Conservation (phyloP, 2,113 vertebrate species). For the Okapia johnstoni region DNA sequence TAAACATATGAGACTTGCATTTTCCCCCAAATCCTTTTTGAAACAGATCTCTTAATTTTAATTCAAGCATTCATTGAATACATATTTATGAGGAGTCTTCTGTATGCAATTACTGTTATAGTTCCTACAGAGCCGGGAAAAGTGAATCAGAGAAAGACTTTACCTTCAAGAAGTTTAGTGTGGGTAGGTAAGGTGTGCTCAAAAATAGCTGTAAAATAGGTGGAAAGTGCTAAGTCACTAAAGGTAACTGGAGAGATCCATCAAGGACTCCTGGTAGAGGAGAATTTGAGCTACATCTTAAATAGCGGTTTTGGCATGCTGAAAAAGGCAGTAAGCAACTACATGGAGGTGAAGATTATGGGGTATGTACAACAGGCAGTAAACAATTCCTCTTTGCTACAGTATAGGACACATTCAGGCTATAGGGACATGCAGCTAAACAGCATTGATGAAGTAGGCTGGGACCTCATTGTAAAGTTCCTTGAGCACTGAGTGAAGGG, state of each 20-base stretch:
- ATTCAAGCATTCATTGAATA: conserved; percentile 13
- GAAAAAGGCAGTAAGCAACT: background rate
- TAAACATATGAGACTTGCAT: background rate
- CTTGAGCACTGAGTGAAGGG: background rate
- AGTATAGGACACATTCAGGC: background rate
- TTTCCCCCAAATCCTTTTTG: background rate
- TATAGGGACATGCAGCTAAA: background rate
- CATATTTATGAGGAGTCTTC: background rate
- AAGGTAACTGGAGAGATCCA: background rate
- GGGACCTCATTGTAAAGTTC: background rate
- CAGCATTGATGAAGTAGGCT: background rate
- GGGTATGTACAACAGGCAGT: background rate
- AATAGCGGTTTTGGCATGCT: background rate
- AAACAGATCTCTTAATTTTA: background rate
- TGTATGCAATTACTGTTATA: background rate
- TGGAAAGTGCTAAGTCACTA: background rate
- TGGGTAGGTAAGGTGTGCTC: background rate
- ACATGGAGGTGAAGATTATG: background rate
- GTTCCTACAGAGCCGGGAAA: background rate
- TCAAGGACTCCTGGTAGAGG: background rate
- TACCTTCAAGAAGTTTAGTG: background rate
- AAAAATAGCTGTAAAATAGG: background rate
- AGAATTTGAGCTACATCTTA: background rate
- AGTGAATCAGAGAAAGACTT: background rate
- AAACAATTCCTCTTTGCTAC: background rate